A percentile compares a stretch with the other conserved stretches of the same genome.
These are phyloP conservation scores for Chionodraco myersi DNA, from an alignment of 2,113 vertebrate genomes.

Conservation along the genomic window DNA sequence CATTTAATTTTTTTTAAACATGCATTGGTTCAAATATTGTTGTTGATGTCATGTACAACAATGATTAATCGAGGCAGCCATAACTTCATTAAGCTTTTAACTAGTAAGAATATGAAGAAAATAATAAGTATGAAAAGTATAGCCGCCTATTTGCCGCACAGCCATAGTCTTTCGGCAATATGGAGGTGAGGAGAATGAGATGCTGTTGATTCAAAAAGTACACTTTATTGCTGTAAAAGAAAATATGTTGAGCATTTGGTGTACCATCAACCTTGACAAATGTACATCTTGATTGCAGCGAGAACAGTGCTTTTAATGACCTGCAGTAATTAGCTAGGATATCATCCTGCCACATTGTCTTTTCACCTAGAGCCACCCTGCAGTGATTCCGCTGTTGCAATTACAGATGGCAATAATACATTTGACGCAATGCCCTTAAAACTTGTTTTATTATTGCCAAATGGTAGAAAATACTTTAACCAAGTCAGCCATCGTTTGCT, in stretches of 20 bases:
- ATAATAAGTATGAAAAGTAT: too few relatives aligned
- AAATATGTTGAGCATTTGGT: not conserved
- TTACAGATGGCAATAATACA: not conserved
- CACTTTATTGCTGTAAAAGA: too few relatives aligned
- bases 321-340: not conserved
- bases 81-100: too few relatives aligned
- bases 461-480: not conserved
- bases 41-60: too few relatives aligned
- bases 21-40: too few relatives aligned
- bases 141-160: too few relatives aligned
- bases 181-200: too few relatives aligned
- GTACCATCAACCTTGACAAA: not conserved
- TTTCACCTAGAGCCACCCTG: conserved; percentile 14
- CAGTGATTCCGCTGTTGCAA: conserved; percentile 9
- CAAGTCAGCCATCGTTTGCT: not conserved
- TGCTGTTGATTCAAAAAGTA: too few relatives aligned
- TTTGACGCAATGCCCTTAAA: conserved; percentile 6
- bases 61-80: too few relatives aligned
- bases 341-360: not conserved
- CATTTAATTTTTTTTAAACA: too few relatives aligned
- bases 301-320: conserved; percentile 18
- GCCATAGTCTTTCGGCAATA: too few relatives aligned
- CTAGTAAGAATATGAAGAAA: too few relatives aligned
- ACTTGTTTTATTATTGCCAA: conserved; percentile 13
- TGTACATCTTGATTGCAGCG: not conserved